Base-by-base conservation (phyloP, 1,140 invertebrate genomes). In the Conus ventricosus region DNA sequence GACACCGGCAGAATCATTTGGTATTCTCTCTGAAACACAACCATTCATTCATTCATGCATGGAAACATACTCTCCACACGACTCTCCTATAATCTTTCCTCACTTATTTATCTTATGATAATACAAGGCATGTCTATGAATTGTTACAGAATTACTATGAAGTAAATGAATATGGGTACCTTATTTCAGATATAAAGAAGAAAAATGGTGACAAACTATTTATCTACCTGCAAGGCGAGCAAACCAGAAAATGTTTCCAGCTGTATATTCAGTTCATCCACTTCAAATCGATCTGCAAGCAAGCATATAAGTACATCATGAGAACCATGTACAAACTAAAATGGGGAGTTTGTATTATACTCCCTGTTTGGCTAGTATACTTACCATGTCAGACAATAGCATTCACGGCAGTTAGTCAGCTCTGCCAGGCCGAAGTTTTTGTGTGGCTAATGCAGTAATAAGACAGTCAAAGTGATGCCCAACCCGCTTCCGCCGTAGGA, bases 21-120 rank as follows among this genome's bases (percentile, higher is more conserved):
- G 89, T 91, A 94, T 83, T 93, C 92, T 82, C 89, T 86, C 93
- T 94, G 89, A 25, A 91, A 91, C 75, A 15, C 57, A 1, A 15
- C 11, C 71, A 75, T 39, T 39, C 39, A 39, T 39, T 39, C 3
- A 39, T 39, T 39, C 39, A 39, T 39, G 39, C 39, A 39, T 39
- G 39, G 39, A 39, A n/a, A n/a, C n/a, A n/a, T n/a, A 39, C 39
- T 39, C 39, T 39, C 39, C 39, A 39, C 39, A 39, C 39, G 3
- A 39, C 39, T 39, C 39, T 39, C 39, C 39, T 39, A 39, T 39
- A 39, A 39, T 39, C 39, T 39, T 39, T 39, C 3, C 39, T 39
- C 39, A 39, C 39, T 39, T 39, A 39, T 39, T 39, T 39, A 39
- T 39, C 39, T 39, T 39, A 39, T 39, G 39, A 39, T 39, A 39